phyloP scores from a whole-genome alignment of 2,888 invertebrate species.

The Chymomyza caudatula region DNA sequence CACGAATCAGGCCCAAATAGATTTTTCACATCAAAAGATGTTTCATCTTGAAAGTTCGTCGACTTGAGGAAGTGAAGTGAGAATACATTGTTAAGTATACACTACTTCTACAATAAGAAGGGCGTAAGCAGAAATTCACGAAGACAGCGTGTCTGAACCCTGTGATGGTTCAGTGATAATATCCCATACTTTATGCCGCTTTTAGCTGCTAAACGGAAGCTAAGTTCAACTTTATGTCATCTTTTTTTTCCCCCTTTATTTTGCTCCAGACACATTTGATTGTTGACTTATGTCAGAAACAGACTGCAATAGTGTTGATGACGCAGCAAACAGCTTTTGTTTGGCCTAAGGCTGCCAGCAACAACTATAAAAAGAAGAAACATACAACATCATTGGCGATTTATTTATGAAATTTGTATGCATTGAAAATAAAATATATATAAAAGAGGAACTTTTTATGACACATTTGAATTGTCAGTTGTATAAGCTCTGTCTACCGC shows the following conservation, averaged over 20 bases:
- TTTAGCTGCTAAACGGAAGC: background rate
- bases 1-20: too few species aligned
- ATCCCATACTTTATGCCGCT: background rate
- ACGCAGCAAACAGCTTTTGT: conserved; percentile 18
- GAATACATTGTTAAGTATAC: too few species aligned
- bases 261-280: background rate
- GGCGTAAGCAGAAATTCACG: too few species aligned
- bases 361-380: background rate
- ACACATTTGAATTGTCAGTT: conserved; percentile 16
- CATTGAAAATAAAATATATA: conserved; percentile 12
- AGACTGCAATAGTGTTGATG: conserved; percentile 4
- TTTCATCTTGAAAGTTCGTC: too few species aligned
- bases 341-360: conserved; percentile 12
- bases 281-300: background rate
- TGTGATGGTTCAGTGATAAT: too few species aligned
- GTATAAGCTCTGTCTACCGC: background rate
- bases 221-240: background rate
- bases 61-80: too few species aligned
- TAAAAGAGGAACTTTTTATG: conserved; percentile 45
- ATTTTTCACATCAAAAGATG: too few species aligned
- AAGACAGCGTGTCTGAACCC: too few species aligned
- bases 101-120: too few species aligned
- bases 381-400: background rate
- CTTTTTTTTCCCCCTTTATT: background rate
- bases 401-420: conserved; percentile 10